Conservation (phyloP, 2,888 invertebrate species). For the Trachelus stipa region DNA sequence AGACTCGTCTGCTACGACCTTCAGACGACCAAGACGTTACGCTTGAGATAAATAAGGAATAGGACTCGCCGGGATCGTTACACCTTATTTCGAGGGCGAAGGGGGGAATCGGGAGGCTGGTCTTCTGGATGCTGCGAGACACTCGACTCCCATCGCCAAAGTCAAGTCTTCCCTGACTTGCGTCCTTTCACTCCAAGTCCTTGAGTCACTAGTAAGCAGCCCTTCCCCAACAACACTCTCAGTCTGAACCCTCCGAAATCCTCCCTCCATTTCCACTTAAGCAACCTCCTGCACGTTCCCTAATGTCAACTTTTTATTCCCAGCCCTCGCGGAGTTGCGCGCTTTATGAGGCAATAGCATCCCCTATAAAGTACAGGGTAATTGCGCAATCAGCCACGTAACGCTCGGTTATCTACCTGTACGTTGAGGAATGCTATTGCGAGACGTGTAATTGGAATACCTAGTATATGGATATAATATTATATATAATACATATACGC, state of each 20-base stretch:
- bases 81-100: constrained; percentile 19
- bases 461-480: constrained; percentile 2
- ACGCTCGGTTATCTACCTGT: constrained; percentile 22
- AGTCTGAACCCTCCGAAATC: constrained; percentile 2
- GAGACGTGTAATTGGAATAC: neutral
- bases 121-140: neutral
- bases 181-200: neutral
- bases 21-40: constrained; percentile 14
- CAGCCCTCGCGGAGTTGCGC: constrained; percentile 20
- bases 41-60: constrained; percentile 25
- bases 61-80: constrained; percentile 26
- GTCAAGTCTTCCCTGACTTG: neutral
- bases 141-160: neutral
- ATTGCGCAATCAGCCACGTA: constrained; percentile 27
- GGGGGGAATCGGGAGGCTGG: neutral
- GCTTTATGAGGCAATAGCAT: constrained; percentile 28
- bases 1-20: neutral
- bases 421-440: constrained; percentile 3
- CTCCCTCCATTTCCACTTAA: constrained; percentile 22
- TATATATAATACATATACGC: neutral
- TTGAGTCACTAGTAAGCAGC: neutral
- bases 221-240: neutral
- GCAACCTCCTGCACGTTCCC: constrained; percentile 24
- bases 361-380: constrained; percentile 25
- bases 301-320: constrained; percentile 27